phyloP scores from a whole-genome alignment of 2,797 vertebrate genomes.

The Pantherophis vulpinus region DNA sequence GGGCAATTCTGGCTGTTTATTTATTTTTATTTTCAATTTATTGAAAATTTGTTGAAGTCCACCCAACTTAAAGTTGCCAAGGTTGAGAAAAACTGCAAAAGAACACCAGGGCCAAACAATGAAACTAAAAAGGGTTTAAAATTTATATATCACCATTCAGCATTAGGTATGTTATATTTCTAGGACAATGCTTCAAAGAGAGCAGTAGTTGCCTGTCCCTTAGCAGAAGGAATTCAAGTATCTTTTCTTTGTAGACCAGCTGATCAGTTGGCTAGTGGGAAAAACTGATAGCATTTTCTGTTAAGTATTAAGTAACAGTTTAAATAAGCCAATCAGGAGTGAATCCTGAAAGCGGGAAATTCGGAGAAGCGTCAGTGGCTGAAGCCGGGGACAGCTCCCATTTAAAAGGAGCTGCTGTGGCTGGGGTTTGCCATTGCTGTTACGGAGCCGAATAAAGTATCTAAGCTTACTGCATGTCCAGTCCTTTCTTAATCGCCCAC shows the following conservation, averaged over 20 bases:
- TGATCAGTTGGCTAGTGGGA: neutral
- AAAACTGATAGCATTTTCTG: neutral
- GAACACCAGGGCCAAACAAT: neutral
- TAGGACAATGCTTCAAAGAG: neutral
- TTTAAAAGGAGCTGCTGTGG: too few relatives aligned
- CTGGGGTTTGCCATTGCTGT: too few relatives aligned
- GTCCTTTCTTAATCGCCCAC: too few relatives aligned
- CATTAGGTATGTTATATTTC: neutral
- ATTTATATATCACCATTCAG: neutral
- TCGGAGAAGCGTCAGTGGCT: too few relatives aligned
- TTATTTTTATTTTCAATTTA: too few relatives aligned
- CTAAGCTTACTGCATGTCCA: too few relatives aligned
- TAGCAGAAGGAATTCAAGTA: neutral
- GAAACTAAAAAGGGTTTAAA: neutral
- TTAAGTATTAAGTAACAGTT: neutral
- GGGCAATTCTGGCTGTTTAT: neutral
- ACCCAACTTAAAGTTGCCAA: neutral
- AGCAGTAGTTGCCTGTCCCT: neutral
- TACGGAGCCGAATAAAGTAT: too few relatives aligned
- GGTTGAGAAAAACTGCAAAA: neutral
- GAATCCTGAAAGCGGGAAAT: too few relatives aligned
- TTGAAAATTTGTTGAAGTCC: too few relatives aligned
- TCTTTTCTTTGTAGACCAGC: neutral
- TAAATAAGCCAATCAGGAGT: too few relatives aligned
- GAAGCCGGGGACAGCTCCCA: too few relatives aligned